Conservation (phyloP, 2,888 invertebrate genomes). For the Hypena proboscidalis region DNA sequence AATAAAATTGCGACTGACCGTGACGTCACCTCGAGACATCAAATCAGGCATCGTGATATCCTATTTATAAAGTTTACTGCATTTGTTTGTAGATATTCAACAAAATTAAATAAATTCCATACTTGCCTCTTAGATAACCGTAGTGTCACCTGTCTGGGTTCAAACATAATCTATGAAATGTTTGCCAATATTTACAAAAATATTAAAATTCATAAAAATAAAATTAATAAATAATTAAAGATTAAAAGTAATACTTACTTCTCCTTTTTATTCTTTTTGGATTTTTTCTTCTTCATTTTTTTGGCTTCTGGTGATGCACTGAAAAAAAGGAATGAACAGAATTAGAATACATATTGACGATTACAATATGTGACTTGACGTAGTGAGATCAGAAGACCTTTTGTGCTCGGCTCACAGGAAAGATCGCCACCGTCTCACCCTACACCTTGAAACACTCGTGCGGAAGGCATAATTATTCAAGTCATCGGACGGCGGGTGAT, state of each 20-base stretch:
- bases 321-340: slow-evolving; percentile 45
- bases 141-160: slow-evolving; percentile 76
- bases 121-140: slow-evolving; percentile 79
- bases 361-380: no score
- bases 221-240: slow-evolving; percentile 5
- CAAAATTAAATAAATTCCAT: slow-evolving; percentile 43
- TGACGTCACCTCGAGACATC: no score
- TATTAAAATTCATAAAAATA: slow-evolving; percentile 33
- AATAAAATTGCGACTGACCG: no score
- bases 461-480: no score
- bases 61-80: no score
- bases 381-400: no score
- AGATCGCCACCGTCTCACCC: no score
- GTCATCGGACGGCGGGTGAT: no score
- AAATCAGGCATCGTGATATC: no score
- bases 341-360: background rate
- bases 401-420: no score
- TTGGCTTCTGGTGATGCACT: slow-evolving; percentile 91
- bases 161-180: slow-evolving; percentile 65
- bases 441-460: no score
- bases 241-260: slow-evolving; percentile 83
- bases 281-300: slow-evolving; percentile 92
- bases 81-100: no score
- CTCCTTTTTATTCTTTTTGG: slow-evolving; percentile 90
- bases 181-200: slow-evolving; percentile 45